Percentiles rank a stretch among this genome's conserved stretches.
Evolutionary conservation across 2,797 vertebrate species (phyloP).

Genomic region (Eupleurogrammus muticus): DNA sequence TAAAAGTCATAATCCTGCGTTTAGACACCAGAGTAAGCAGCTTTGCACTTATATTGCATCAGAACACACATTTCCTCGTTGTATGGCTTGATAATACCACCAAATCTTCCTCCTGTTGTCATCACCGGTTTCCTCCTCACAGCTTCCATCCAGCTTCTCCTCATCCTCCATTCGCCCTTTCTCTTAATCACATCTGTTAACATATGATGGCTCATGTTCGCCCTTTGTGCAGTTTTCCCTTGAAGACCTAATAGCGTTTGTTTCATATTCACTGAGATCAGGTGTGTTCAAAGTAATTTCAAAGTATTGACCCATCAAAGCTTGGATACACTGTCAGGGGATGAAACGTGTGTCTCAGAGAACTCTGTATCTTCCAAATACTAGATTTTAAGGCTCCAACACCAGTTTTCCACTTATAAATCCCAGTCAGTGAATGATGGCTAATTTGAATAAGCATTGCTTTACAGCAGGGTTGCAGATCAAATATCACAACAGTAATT

Average conservation of each 20-base stretch:
- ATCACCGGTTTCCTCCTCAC: neutral
- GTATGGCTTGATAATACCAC: neutral
- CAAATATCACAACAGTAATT: too few relatives aligned
- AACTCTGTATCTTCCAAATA: neutral
- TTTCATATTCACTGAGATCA: neutral
- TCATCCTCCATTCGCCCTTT: neutral
- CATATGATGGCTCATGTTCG: neutral
- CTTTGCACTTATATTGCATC: too few relatives aligned
- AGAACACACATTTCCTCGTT: neutral
- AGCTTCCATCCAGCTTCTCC: neutral
- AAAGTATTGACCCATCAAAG: too few relatives aligned
- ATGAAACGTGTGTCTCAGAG: neutral
- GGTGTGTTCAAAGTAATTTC: too few relatives aligned
- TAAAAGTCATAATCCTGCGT: neutral
- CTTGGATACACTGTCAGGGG: too few relatives aligned
- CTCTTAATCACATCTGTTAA: neutral
- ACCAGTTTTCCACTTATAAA: neutral
- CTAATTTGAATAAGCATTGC: slow-evolving; percentile 26
- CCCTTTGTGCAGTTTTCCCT: neutral
- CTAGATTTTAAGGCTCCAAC: neutral
- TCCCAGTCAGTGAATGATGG: slow-evolving; percentile 9
- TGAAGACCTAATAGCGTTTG: neutral
- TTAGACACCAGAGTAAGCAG: neutral
- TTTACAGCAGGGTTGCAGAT: too few relatives aligned
- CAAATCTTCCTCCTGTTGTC: too few relatives aligned